Evolutionary conservation across 2,797 vertebrate species (phyloP), one percentile per base, ranked within the genome.

Genomic region (Prionace glauca): DNA sequence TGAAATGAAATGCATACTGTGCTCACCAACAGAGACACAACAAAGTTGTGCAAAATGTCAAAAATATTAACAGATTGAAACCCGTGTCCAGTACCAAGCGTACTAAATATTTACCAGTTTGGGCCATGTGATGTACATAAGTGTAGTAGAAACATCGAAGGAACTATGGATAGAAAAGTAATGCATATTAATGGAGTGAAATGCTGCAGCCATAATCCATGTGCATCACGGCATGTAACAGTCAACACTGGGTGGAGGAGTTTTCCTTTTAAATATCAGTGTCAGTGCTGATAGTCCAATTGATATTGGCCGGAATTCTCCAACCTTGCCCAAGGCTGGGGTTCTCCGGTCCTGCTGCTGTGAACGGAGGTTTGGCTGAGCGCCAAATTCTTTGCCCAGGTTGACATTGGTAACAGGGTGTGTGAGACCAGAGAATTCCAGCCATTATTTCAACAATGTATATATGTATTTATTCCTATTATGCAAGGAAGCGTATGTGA

Each of bases 401-500:
- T 3, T 56, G 50, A 56, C 5, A 7, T 56, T 56, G 50, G 50
- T 56, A 56, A 56, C 50, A 56, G 50, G 50, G 50, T 7, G 45
- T 56, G 50, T 3, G 50, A 56, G 50, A 56, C 50, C 4, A 3
- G 3, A 56, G 50, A 56, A 4, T 56, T 56, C 50, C 50, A 3
- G 50, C 50, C 50, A 56, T 56, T 92, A 92, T 41, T 69, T 12
- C 62, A 69, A 18, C 62, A 92, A 22, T 92, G 62, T 92, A 92
- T 69, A 92, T 92, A 92, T 69, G 36, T 92, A 92, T 92, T 92
- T 92, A 92, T 92, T 92, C 90, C 65, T 69, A 22, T 92, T 92
- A 92, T 67, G 36, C 62, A 92, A 84, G 62, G 65, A 69, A 41
- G 41, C 16, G 22, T 67, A 92, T 36, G n/a, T 92, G 90, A 36